Base-by-base conservation (phyloP, 2,888 invertebrate species). In the Escarpia spicata region DNA sequence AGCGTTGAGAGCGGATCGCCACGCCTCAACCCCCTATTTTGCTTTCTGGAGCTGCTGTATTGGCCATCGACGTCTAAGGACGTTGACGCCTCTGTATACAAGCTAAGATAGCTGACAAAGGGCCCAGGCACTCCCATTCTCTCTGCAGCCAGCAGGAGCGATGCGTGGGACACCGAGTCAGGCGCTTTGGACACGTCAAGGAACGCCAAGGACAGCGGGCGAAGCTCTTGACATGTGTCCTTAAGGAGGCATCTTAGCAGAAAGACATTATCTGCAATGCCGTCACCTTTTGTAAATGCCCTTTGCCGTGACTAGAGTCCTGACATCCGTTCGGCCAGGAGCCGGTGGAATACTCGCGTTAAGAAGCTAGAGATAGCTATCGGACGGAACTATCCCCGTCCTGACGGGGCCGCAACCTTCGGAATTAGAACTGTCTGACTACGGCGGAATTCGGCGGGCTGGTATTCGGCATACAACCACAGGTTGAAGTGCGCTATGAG, bases 51-150 rank as follows among this genome's bases (percentile, higher is more conserved):
- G 89, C 31, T 31, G 89, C 89, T 89, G n/a, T 26, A 89, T 1
- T 31, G 89, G 89, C 89, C 89, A 89, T 89, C 89, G 89, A 89
- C 89, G 89, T 89, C 1, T 31, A 89, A 89, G 26, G 1, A 19
- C 89, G 89, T 89, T 31, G 89, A 89, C 89, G 89, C 89, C 89
- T 89, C 89, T 89, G 89, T 26, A 89, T 89, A 89, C 31, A 89
- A 89, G 26, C 89, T 89, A 19, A 89, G 89, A 1, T 89, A 89
- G 89, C 1, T 89, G 89, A 89, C 31, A n/a, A 89, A 89, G 89
- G 37, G 37, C 0, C 37, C 37, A 37, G 37, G 37, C 1, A 37
- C 37, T 37, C 37, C 37, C 37, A 37, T 37, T 37, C 37, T 37
- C 37, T 37, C 37, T 37, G 37, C 37, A 37, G 37, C 37, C 37